Base-by-base conservation (phyloP, 2,888 invertebrate species). In the Diarsia dahlii region DNA sequence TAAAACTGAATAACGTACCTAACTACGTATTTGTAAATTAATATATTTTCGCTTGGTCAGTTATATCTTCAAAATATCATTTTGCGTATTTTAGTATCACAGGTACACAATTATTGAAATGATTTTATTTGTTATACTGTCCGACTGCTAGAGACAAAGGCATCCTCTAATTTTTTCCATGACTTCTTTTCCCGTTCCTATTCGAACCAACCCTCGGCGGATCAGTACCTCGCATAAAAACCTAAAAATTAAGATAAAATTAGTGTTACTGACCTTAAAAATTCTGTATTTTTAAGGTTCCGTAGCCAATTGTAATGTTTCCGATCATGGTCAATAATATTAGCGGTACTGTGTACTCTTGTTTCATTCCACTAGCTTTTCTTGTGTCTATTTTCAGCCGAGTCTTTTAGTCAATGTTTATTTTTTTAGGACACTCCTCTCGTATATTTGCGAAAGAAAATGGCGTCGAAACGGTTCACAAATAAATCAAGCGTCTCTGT, bases 401-500 rank as follows among this genome's bases (percentile, higher is more conserved):
- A 66, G 52, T 67, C 39, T 70, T 72, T 65, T 28, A 80, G 82
- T 65, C n/a, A 71, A 68, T 80, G 83, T 80, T 80, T 85, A 80
- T 83, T 80, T 78, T 82, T 80, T 81, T 85, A 67, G 81, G 78
- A 85, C 74, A 71, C 70, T 63, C 56, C 56, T 50, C 66, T 71
- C 68, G 46, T 78, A 28, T 83, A 62, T 80, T 85, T 76, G 62
- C 54, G 28, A 63, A 76, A 63, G 71, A 74, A 79, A 84, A 82
- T 82, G 82, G 71, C 76, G 60, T 48, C 46, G 54, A 70, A 71
- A 69, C 63, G 74, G 62, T 80, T 66, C 46, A 56, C 80, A 80
- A 84, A 76, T 77, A 82, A 84, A 82, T 76, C 74, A 68, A 67
- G 76, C 58, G 45, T 63, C 46, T 50, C 52, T 54, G 39, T 69